Evolutionary conservation across 2,113 vertebrate genomes (phyloP).

Genomic region (Mus pahari): DNA sequence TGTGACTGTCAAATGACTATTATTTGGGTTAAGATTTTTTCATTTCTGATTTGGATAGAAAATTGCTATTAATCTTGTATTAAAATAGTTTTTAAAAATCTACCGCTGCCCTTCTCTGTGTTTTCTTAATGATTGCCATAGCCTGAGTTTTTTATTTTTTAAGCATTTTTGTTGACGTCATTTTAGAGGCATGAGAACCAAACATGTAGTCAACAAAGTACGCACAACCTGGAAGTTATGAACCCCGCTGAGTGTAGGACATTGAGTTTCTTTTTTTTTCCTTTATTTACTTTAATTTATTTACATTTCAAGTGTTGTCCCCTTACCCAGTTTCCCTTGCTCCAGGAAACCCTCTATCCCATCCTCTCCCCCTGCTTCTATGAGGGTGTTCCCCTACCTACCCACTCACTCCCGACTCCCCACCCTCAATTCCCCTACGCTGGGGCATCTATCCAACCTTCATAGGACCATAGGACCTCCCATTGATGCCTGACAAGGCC

Average conservation of each 20-base stretch:
- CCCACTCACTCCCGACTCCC: too few species aligned
- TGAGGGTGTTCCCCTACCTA: too few species aligned
- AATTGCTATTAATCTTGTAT: constrained; percentile 84
- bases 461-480: too few species aligned
- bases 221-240: neutral
- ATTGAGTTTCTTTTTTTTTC: neutral
- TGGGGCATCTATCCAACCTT: too few species aligned
- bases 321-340: too few species aligned
- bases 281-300: too few species aligned
- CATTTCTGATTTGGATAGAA: constrained; percentile 84
- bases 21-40: constrained; percentile 82
- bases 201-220: neutral
- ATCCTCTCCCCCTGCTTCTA: too few species aligned
- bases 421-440: too few species aligned
- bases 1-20: constrained; percentile 81
- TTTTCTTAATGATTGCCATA: constrained; percentile 62
- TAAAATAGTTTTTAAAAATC: constrained; percentile 84
- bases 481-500: too few species aligned
- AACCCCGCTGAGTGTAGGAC: neutral
- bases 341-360: too few species aligned
- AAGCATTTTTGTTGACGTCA: neutral
- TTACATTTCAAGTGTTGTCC: too few species aligned
- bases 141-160: neutral
- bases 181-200: neutral
- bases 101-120: constrained; percentile 58